These are phyloP conservation scores for Conomelus anceps DNA, from an alignment of 2,888 invertebrate species.

Conservation along the genomic window DNA sequence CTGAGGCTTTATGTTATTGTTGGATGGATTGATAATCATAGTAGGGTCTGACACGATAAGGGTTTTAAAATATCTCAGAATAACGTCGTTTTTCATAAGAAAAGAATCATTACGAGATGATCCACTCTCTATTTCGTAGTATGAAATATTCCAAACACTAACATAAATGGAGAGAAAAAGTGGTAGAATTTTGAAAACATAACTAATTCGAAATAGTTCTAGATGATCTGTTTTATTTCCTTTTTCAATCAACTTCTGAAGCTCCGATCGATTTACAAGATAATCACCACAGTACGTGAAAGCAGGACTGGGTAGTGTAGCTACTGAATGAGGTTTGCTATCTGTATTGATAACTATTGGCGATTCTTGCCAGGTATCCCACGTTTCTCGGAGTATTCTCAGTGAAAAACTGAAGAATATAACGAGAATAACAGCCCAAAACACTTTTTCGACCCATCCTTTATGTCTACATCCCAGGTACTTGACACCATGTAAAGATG, in stretches of 20 bases:
- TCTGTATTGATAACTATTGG: neutral
- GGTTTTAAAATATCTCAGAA: neutral
- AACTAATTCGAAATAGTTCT: neutral
- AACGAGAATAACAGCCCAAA: neutral
- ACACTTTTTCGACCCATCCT: neutral
- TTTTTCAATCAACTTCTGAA: neutral
- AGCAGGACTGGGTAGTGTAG: neutral
- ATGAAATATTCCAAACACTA: neutral
- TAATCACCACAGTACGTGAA: neutral
- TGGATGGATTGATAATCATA: neutral
- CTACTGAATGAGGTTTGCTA: neutral
- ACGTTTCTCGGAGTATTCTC: neutral
- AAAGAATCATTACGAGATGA: neutral
- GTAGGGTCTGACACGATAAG: neutral
- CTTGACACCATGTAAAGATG: neutral
- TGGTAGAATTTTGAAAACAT: neutral
- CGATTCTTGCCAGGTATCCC: neutral
- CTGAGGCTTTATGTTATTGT: neutral
- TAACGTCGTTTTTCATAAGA: neutral
- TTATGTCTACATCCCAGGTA: neutral
- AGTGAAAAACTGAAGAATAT: neutral
- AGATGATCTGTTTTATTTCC: neutral
- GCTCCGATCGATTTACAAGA: neutral
- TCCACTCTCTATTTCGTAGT: neutral
- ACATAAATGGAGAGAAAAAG: neutral